Evolutionary conservation across 2,888 invertebrate genomes (phyloP).

Genomic region (Drosophila paramelanica): DNA sequence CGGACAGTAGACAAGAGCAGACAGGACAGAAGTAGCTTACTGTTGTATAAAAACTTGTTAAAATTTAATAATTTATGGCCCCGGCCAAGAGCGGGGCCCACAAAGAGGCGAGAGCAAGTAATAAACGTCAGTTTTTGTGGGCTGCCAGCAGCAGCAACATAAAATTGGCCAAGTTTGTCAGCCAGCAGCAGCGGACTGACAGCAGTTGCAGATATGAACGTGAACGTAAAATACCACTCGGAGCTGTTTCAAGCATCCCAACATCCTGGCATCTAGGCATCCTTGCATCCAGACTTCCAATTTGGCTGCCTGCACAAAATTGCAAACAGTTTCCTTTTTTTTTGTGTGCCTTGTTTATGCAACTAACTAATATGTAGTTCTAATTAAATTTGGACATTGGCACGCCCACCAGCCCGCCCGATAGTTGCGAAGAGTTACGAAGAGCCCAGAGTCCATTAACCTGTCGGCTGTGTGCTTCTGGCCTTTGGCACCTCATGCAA

Average conservation of each 20-base stretch:
- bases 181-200: slow-evolving; percentile 48
- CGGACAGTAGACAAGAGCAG: slow-evolving; percentile 24
- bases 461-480: slow-evolving; percentile 39
- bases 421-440: slow-evolving; percentile 29
- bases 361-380: slow-evolving; percentile 72
- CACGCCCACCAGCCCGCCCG: slow-evolving; percentile 5
- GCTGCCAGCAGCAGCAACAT: slow-evolving; percentile 37
- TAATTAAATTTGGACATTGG: slow-evolving; percentile 72
- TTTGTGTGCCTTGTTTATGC: slow-evolving; percentile 55
- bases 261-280: background rate
- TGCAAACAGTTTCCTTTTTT: slow-evolving; percentile 32
- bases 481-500: slow-evolving; percentile 43
- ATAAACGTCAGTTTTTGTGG: slow-evolving; percentile 75
- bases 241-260: slow-evolving; percentile 7
- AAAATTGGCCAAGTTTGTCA: slow-evolving; percentile 74
- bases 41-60: slow-evolving; percentile 77
- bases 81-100: slow-evolving; percentile 28
- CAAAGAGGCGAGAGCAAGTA: slow-evolving; percentile 49
- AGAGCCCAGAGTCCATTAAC: slow-evolving; percentile 35
- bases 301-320: slow-evolving; percentile 63
- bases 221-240: slow-evolving; percentile 23
- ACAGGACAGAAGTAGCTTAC: slow-evolving; percentile 59
- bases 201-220: slow-evolving; percentile 44
- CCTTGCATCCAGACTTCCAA: slow-evolving; percentile 28
- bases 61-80: slow-evolving; percentile 81